A percentile compares a stretch with the other conserved stretches of the same genome.
Evolutionary conservation across 2,113 vertebrate genomes (phyloP).

Genomic region (Macquaria ambigua): DNA sequence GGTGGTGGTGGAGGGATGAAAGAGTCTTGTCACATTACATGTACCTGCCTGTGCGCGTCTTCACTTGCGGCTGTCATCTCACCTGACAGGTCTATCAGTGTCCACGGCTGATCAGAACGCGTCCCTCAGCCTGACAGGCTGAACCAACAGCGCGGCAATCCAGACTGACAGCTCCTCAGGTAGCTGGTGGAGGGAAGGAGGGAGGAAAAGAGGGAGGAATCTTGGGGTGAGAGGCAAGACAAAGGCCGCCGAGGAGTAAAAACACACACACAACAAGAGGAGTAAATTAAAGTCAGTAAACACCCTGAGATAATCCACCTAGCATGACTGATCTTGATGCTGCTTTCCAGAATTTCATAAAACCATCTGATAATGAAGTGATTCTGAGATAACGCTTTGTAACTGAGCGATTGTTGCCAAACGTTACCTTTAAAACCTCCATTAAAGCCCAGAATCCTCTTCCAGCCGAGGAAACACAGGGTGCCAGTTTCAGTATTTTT

Average conservation of each 20-base stretch:
- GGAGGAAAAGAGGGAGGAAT: not conserved
- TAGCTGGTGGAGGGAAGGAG: constrained; percentile 50
- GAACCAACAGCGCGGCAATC: constrained; percentile 74
- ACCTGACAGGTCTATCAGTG: constrained; percentile 85
- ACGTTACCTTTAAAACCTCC: constrained; percentile 45
- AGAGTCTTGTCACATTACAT: constrained; percentile 79
- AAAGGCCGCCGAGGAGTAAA: constrained; percentile 32
- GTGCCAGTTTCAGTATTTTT: constrained; percentile 56
- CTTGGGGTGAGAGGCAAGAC: constrained; percentile 4
- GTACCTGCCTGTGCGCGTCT: constrained; percentile 78
- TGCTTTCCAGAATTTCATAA: not conserved
- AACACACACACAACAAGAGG: constrained; percentile 33
- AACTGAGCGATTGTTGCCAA: constrained; percentile 29
- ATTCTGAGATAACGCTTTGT: constrained; percentile 27
- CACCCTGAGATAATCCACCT: constrained; percentile 16
- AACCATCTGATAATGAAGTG: constrained; percentile 29
- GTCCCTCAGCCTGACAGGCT: constrained; percentile 80
- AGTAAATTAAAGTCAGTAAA: constrained; percentile 54
- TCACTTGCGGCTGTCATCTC: constrained; percentile 77
- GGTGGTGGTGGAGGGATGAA: constrained; percentile 39
- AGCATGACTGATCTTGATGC: constrained; percentile 20
- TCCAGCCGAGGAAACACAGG: constrained; percentile 30
- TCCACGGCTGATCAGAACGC: constrained; percentile 75
- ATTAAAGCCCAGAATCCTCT: constrained; percentile 43
- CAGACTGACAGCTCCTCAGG: constrained; percentile 84